Evolutionary conservation across 2,113 vertebrate species (phyloP), one percentile per base, ranked within the genome.

Genomic region (Tyto alba): DNA sequence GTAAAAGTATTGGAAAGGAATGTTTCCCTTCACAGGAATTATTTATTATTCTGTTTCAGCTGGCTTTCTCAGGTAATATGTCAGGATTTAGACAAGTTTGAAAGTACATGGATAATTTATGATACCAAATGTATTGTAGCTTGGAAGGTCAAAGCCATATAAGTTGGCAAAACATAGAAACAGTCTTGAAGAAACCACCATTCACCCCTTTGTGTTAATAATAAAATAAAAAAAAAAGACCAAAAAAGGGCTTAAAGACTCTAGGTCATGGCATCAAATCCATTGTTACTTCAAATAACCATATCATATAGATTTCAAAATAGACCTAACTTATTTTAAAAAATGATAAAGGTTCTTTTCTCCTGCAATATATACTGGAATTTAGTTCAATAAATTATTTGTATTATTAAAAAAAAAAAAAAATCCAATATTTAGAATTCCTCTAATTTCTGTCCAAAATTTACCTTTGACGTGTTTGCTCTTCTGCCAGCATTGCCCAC

Each of bases 31-130:
- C 45, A 43, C 41, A n/a, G 60, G 26, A 40, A 80, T 95, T 90
- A 92, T 89, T 88, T 96, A 93, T 94, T 93, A 32, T 29, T 94
- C 62, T 89, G 27, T 92, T 95, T 94, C 95, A 94, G 59, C 20
- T 90, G 48, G 7, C 14, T 97, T 94, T 96, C 74, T 79, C 52
- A 43, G 43, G 67, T 38, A 96, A 56, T 93, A 79, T 75, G 74
- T 96, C 76, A 95, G 48, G 68, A 85, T 52, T 73, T 56, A 66
- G 81, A 55, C 55, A 80, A 43, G 66, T 41, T 91, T 36, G 72
- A 72, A 53, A 95, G 26, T 32, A 67, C 43, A 64, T 3, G 32
- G 36, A 45, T 92, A 89, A 94, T 90, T 95, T 91, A 87, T 78
- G 56, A 67, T n/a, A 91, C 43, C 13, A 20, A 73, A 21, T 0